Base-by-base conservation (phyloP, 2,113 vertebrate genomes). In the Hydrolagus affinis region DNA sequence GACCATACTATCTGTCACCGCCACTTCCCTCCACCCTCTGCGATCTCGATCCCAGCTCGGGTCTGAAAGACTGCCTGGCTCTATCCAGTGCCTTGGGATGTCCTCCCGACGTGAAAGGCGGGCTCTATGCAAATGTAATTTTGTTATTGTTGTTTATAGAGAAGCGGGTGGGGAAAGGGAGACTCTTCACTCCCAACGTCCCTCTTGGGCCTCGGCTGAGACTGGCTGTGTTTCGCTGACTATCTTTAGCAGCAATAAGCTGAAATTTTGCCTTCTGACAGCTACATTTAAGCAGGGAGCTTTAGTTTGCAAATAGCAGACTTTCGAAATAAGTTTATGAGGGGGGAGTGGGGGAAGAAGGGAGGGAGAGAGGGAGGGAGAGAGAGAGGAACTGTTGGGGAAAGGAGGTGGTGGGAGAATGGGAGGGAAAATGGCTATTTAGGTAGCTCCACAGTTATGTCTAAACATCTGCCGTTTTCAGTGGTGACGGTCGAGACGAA, bases 231-330 rank as follows among this genome's bases (percentile, higher is more conserved):
- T 62, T 83, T 68, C 12, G 76, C 11, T 80, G 60, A 28, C 59
- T 80, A 6, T 64, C 14, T 64, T 80, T 28, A 19, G 23, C 7
- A 66, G 66, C 28, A 17, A 32, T 11, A 66, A 3, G 23, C 30
- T 66, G 25, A 83, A 32, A 68, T 83, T 83, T 66, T 83, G 32
- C 8, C 15, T n/a, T 2, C 64, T 23, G 9, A 73, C 15, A 28
- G 77, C 14, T 19, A 19, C 30, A 32, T 83, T 66, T 21, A 30
- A 28, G 64, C 30, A 30, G 28, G 6, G 25, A 66, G 62, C 78
- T 10, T 64, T 64, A 83, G 28, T 66, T 83, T 83, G 64, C 66
- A 83, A 83, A 66, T 66, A 25, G 12, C 21, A 83, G 62, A 28
- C 62, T 66, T 83, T 19, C 10, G 30, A 83, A 83, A 83, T 66